phyloP scores from a whole-genome alignment of 2,113 vertebrate genomes.

The Uria lomvia region DNA sequence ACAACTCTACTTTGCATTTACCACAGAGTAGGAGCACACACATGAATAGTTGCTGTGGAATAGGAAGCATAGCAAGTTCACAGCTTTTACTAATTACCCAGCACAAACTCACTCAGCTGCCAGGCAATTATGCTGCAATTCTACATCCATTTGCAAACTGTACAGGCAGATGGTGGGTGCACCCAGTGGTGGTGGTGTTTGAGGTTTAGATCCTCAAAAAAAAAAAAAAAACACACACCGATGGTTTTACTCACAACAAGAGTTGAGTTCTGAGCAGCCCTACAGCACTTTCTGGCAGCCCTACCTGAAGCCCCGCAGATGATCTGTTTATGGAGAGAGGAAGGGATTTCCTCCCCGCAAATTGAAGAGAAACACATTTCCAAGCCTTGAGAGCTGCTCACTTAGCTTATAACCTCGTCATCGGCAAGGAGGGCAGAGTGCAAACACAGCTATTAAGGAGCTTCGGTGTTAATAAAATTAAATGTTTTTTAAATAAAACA shows the following conservation, averaged over 20 bases:
- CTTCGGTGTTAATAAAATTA: constrained; percentile 7
- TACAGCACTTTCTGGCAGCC: neutral
- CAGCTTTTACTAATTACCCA: neutral
- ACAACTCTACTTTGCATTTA: neutral
- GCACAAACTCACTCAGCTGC: neutral
- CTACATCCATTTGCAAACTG: neutral
- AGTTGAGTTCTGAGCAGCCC: neutral
- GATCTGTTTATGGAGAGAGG: constrained; percentile 8
- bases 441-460: neutral
- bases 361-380: neutral
- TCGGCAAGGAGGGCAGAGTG: neutral
- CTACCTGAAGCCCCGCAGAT: neutral
- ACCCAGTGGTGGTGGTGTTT: fast-evolving
- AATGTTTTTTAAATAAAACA: constrained; percentile 14
- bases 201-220: neutral
- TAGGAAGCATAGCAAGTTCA: neutral
- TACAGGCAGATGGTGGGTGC: fast-evolving
- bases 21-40: fast-evolving
- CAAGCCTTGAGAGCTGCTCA: neutral
- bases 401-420: neutral
- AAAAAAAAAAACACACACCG: no score
- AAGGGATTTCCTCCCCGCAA: neutral
- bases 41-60: neutral
- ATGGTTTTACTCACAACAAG: neutral
- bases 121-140: neutral